Evolutionary conservation across 2,797 vertebrate species (phyloP), one percentile per base, ranked within the genome.

Genomic region (Pyrocephalus nanus): DNA sequence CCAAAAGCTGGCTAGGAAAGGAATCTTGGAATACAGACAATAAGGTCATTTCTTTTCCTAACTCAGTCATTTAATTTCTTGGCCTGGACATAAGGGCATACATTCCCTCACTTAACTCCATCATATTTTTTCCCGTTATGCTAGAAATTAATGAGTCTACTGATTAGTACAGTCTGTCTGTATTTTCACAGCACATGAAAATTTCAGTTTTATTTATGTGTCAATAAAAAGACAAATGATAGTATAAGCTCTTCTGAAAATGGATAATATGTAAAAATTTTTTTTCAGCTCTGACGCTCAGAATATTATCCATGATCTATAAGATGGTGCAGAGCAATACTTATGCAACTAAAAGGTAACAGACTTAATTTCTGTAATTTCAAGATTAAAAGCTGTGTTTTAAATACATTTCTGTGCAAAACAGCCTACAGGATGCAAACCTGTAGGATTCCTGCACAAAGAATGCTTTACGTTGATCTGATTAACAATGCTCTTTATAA

Each of bases 311-410:
- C 57, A 97, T 99, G 96, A 98, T 99, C 97, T 99, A 99, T 96
- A 99, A 98, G 97, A 98, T 99, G 88, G 98, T 99, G 75, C 99
- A 99, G 97, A 99, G 98, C 98, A 97, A 99, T 97, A 98, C 98
- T 15, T 99, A 99, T 22, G 98, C 99, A 86, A 99, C 99, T 14
- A 99, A 99, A 98, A 99, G 99, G 99, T 99, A 97, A 91, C 22
- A 55, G 45, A 47, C n/a, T 87, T 4, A 43, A 86, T 61, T 83
- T 67, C 69, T 77, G 16, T 75, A 78, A 65, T 83, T 81, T 64
- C 58, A 85, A 77, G n/a, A 90, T 74, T n/a, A n/a, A 76, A 73
- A 91, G 34, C 65, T 61, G 20, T 71, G 55, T 76, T 90, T 96
- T 78, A 76, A 75, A 21, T 66, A 45, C 8, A 6, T 43, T 82